Conservation (phyloP, 2,888 invertebrate genomes). For the Ectobius pallidus region DNA sequence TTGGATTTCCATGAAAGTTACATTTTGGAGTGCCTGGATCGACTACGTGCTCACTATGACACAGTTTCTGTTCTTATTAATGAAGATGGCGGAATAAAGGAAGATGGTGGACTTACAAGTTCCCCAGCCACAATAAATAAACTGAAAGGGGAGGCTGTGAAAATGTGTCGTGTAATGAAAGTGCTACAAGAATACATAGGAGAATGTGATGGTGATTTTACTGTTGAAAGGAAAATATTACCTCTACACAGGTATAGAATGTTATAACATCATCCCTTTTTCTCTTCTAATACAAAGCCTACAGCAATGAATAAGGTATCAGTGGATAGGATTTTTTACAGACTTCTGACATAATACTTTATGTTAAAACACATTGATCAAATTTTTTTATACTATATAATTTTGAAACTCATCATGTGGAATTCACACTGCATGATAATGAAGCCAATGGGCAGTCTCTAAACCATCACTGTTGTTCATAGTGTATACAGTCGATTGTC, state of each 20-base stretch:
- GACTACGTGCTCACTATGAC: constrained; percentile 84
- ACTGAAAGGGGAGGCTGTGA: constrained; percentile 72
- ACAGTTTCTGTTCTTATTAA: constrained; percentile 72
- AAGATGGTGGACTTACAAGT: constrained; percentile 47
- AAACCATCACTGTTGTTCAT: no score
- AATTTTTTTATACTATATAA: no score
- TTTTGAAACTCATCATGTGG: no score
- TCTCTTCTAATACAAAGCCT: no score
- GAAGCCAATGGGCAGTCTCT: no score
- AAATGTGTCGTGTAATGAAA: constrained; percentile 92
- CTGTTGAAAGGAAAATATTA: constrained; percentile 85
- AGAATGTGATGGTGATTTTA: constrained; percentile 90
- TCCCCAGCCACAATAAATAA: constrained; percentile 47
- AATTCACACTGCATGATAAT: no score
- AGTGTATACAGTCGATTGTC: no score
- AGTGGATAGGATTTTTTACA: no score
- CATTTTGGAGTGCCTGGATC: constrained; percentile 89
- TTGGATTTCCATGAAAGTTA: constrained; percentile 90
- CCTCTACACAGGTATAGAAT: constrained; percentile 76
- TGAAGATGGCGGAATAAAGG: constrained; percentile 53
- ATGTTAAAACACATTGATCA: no score
- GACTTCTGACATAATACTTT: no score
- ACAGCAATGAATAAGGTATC: no score
- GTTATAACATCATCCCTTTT: no score
- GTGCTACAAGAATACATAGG: constrained; percentile 94